A percentile compares a stretch with the other conserved stretches of the same genome.
These are phyloP conservation scores for Lithobates pipiens DNA, from an alignment of 2,797 vertebrate species.

Conservation along the genomic window DNA sequence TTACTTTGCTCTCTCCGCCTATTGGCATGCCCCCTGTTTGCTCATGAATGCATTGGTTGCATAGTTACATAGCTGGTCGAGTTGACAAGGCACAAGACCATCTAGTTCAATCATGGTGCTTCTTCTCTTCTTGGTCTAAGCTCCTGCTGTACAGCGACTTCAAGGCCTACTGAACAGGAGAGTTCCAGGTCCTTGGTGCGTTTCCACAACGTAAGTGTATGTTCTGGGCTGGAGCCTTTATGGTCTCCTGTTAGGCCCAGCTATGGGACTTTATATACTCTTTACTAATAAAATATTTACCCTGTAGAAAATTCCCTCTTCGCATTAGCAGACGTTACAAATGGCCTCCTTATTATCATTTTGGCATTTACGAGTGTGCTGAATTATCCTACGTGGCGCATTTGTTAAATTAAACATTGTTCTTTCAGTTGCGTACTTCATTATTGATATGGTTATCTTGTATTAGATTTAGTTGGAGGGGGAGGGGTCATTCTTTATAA, in stretches of 20 bases:
- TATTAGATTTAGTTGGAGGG: not conserved
- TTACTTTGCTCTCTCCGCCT: too few species aligned
- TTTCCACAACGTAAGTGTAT: too few species aligned
- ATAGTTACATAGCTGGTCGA: too few species aligned
- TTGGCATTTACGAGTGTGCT: not conserved
- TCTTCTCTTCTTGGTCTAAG: too few species aligned
- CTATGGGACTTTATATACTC: not conserved
- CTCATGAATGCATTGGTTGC: too few species aligned
- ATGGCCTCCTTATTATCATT: not conserved
- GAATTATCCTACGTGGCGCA: not conserved
- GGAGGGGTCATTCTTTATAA: slow-evolving; percentile 12
- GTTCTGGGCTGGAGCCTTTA: not conserved
- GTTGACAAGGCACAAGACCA: too few species aligned
- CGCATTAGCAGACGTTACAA: not conserved
- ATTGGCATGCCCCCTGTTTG: too few species aligned
- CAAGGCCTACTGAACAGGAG: too few species aligned
- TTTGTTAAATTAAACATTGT: slow-evolving; percentile 17
- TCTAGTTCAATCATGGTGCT: too few species aligned
- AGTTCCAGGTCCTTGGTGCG: too few species aligned
- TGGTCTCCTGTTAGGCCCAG: not conserved
- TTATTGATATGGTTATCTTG: slow-evolving; percentile 17
- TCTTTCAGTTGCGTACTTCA: not conserved
- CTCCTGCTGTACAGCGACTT: too few species aligned
- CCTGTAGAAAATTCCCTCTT: not conserved
- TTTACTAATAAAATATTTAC: not conserved